Percentiles rank a stretch among this genome's conserved stretches.
Conservation (phyloP, 2,888 invertebrate genomes). For the Platycheirus rosarum region DNA sequence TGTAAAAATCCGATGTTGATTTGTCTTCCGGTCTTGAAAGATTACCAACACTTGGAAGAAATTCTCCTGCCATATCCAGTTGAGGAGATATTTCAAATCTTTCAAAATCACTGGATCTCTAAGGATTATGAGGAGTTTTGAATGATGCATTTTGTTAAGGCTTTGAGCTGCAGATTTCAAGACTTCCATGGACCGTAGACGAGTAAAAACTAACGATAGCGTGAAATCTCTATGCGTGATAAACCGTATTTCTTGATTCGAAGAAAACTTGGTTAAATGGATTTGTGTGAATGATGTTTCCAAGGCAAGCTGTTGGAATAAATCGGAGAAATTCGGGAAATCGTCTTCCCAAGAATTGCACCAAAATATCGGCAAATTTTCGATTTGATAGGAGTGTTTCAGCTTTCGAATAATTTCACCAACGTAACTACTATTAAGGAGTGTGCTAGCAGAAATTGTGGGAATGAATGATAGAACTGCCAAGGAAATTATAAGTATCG, state of each 20-base stretch:
- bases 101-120: background rate
- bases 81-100: conserved; percentile 3
- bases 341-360: background rate
- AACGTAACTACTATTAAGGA: background rate
- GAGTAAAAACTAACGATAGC: background rate
- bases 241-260: background rate
- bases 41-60: background rate
- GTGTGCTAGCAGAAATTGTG: background rate
- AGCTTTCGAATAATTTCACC: background rate
- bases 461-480: background rate
- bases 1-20: background rate
- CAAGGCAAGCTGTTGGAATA: background rate
- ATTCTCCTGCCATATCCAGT: background rate
- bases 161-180: background rate
- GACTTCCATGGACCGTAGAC: background rate
- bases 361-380: background rate
- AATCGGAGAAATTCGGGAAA: background rate
- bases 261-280: background rate
- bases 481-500: background rate
- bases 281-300: background rate
- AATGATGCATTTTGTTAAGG: background rate
- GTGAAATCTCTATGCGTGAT: background rate
- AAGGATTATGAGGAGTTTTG: background rate
- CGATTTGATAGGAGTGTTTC: background rate
- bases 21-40: background rate